phyloP scores from a whole-genome alignment of 1,140 invertebrate species.

The Drosophila auraria region DNA sequence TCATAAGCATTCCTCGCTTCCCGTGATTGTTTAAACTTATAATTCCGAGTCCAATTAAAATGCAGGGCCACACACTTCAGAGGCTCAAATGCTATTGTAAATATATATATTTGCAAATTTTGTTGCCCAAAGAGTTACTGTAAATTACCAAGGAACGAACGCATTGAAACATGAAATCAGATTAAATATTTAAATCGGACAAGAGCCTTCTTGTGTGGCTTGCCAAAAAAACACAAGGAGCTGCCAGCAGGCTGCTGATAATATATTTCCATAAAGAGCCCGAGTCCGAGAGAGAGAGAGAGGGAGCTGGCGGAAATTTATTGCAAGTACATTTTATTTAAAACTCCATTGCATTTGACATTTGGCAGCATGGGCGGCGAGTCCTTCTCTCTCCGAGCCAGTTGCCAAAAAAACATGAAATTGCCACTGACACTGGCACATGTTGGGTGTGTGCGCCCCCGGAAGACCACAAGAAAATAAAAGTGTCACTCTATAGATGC shows the following conservation, averaged over 20 bases:
- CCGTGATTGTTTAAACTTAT: slow-evolving; percentile 34
- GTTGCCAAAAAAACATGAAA: slow-evolving; percentile 62
- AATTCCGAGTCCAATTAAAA: slow-evolving; percentile 59
- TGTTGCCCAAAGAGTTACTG: slow-evolving; percentile 2
- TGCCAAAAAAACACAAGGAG: slow-evolving; percentile 45
- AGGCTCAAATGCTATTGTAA: slow-evolving; percentile 6
- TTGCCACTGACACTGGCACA: slow-evolving; percentile 42
- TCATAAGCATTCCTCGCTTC: neutral
- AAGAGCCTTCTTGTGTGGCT: slow-evolving; percentile 58
- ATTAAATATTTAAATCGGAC: slow-evolving; percentile 81
- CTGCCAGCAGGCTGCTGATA: slow-evolving; percentile 32
- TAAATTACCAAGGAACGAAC: slow-evolving; percentile 37
- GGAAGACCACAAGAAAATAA: slow-evolving; percentile 69
- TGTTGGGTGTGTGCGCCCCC: slow-evolving; percentile 23
- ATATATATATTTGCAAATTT: slow-evolving; percentile 1
- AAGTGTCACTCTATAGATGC: slow-evolving; percentile 67
- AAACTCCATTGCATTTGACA: slow-evolving; percentile 74
- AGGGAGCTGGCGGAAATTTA: slow-evolving; percentile 66
- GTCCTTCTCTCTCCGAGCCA: slow-evolving; percentile 11
- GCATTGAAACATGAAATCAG: slow-evolving; percentile 73
- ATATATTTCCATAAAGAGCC: slow-evolving; percentile 28
- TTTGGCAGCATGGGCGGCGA: slow-evolving; percentile 9
- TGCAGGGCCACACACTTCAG: slow-evolving; percentile 25
- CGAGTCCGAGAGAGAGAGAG: too few species aligned
- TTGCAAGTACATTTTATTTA: slow-evolving; percentile 80